Conservation (phyloP, 1,140 invertebrate genomes). For the Drosophila tsacasi region DNA sequence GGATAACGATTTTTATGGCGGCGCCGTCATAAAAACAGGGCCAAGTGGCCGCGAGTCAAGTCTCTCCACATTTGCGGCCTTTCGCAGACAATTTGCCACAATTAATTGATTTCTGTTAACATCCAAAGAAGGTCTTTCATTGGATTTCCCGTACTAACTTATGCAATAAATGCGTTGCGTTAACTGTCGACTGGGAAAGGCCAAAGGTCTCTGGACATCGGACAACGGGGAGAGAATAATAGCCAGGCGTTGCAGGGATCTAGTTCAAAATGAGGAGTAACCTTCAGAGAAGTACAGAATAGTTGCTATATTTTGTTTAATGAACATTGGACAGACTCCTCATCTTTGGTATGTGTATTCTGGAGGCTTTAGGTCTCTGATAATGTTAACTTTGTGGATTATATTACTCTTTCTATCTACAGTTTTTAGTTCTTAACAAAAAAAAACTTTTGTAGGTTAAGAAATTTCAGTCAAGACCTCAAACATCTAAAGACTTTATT, state of each 20-base stretch:
- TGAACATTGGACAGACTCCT: not conserved
- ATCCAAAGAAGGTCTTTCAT: constrained; percentile 37
- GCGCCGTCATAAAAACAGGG: constrained; percentile 34
- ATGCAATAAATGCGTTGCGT: constrained; percentile 55
- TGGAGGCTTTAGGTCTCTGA: too few relatives aligned
- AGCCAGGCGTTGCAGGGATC: constrained; percentile 1
- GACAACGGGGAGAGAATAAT: constrained; percentile 6
- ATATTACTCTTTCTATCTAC: not conserved
- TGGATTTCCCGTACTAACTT: constrained; percentile 34
- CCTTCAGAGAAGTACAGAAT: too few relatives aligned
- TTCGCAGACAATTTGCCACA: constrained; percentile 80
- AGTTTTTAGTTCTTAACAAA: not conserved
- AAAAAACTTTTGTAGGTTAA: not conserved
- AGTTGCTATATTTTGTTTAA: not conserved
- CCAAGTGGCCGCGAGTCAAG: not conserved
- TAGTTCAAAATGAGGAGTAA: not conserved
- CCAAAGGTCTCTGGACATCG: constrained; percentile 18
- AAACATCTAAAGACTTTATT: not conserved
- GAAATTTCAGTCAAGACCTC: not conserved
- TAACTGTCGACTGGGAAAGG: constrained; percentile 8
- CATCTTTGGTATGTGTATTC: not conserved
- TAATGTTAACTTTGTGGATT: not conserved
- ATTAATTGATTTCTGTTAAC: constrained; percentile 72
- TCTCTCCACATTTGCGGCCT: constrained; percentile 56
- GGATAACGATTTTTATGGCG: constrained; percentile 53